Evolutionary conservation across 2,888 invertebrate genomes (phyloP).

Genomic region (Xylocampa areola): DNA sequence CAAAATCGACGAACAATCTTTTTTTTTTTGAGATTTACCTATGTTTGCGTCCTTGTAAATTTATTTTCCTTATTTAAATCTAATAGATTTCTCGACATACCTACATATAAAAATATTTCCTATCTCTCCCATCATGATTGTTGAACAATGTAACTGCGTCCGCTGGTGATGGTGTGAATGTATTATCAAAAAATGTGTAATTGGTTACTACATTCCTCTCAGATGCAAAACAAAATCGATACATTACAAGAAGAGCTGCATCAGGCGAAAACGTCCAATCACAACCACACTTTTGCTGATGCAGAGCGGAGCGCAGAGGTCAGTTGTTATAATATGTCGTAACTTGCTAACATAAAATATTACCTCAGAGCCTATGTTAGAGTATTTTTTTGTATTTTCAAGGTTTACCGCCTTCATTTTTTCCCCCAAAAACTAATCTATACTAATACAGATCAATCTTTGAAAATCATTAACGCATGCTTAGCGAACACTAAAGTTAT

Average conservation of each 20-base stretch:
- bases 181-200: conserved; percentile 27
- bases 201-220: conserved; percentile 42
- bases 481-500: no score
- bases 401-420: no score
- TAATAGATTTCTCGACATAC: not conserved
- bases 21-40: not conserved
- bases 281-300: conserved; percentile 80
- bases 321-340: no score
- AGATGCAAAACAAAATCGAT: conserved; percentile 89
- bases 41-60: not conserved
- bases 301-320: conserved; percentile 81
- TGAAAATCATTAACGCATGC: no score
- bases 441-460: no score
- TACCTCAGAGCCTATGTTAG: no score
- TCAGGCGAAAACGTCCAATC: conserved; percentile 72
- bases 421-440: no score
- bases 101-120: conserved; percentile 15
- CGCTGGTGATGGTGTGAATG: conserved; percentile 64
- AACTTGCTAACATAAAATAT: no score
- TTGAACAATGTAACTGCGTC: conserved; percentile 48
- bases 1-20: no score
- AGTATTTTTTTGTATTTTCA: no score
- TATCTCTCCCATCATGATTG: conserved; percentile 39
- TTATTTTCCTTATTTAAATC: not conserved
- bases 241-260: conserved; percentile 83